These are phyloP conservation scores for Drosophila subsilvestris DNA, from an alignment of 2,888 invertebrate genomes.

Conservation along the genomic window DNA sequence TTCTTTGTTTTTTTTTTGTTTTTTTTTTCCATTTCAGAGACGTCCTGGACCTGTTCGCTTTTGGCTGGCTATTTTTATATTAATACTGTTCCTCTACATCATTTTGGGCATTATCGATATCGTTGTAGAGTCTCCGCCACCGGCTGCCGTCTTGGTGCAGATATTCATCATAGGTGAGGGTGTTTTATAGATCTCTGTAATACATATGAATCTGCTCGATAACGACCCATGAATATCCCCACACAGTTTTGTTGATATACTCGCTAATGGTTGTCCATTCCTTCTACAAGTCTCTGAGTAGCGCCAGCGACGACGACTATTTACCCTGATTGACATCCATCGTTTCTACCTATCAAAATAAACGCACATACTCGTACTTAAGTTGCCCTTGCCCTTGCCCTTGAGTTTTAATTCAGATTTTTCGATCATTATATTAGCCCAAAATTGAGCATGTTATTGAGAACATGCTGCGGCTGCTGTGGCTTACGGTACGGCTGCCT, in stretches of 20 bases:
- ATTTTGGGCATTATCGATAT: constrained; percentile 19
- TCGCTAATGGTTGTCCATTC: constrained; percentile 32
- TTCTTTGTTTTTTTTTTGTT: too few species aligned
- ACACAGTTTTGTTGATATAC: constrained; percentile 21
- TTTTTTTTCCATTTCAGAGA: constrained; percentile 5
- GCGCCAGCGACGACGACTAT: not conserved
- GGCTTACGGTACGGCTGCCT: not conserved
- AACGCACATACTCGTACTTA: too few species aligned
- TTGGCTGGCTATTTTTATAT: constrained; percentile 29
- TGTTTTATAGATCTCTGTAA: not conserved
- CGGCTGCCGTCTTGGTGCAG: constrained; percentile 4
- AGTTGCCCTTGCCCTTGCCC: too few species aligned
- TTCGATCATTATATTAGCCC: not conserved
- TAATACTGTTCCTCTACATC: constrained; percentile 16
- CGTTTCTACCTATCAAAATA: not conserved
- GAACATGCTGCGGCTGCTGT: not conserved
- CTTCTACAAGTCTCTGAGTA: constrained; percentile 10
- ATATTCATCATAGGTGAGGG: constrained; percentile 15
- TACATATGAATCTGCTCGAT: not conserved
- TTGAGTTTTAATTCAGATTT: not conserved
- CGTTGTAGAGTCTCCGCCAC: fast-evolving
- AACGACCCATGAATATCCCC: not conserved
- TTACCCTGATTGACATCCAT: not conserved
- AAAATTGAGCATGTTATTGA: not conserved
- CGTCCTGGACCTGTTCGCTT: constrained; percentile 25